phyloP scores from a whole-genome alignment of 2,113 vertebrate genomes.

The Chaenocephalus aceratus region DNA sequence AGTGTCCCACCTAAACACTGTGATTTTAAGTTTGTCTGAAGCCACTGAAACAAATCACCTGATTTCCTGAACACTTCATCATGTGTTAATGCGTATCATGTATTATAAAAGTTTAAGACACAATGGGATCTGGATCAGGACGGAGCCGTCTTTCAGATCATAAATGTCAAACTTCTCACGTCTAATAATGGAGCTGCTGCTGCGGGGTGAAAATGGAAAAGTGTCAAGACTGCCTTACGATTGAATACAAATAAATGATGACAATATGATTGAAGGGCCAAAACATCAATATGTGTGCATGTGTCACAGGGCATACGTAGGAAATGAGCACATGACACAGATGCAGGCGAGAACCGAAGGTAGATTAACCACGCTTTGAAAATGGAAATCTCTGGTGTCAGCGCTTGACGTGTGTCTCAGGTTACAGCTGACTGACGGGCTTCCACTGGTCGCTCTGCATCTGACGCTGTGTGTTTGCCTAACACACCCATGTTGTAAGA shows the following conservation, averaged over 20 bases:
- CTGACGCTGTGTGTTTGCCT: conserved; percentile 44
- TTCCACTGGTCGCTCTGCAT: conserved; percentile 15
- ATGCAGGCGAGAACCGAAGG: conserved; percentile 1
- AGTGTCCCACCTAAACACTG: no score
- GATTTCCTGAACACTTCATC: no score
- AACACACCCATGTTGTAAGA: conserved; percentile 1
- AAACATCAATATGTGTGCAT: conserved; percentile 3
- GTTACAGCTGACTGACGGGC: conserved; percentile 60
- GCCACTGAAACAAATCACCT: no score
- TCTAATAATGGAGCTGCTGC: conserved; percentile 30
- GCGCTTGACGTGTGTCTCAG: conserved; percentile 69
- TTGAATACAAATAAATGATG: conserved; percentile 20
- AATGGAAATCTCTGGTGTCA: conserved; percentile 61
- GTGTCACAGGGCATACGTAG: no score
- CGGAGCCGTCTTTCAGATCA: not conserved
- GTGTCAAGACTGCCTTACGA: not conserved
- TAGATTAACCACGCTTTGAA: conserved; percentile 38
- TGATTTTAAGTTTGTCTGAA: no score
- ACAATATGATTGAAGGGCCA: not conserved
- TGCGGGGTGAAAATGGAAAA: not conserved
- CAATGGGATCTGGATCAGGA: not conserved
- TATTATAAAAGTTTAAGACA: conserved; percentile 23
- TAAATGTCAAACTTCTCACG: conserved; percentile 45
- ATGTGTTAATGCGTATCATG: not conserved
- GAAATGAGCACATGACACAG: not conserved